These are phyloP conservation scores for Microcebus ravelobensis DNA, from an alignment of 2,113 vertebrate genomes.

Conservation along the genomic window DNA sequence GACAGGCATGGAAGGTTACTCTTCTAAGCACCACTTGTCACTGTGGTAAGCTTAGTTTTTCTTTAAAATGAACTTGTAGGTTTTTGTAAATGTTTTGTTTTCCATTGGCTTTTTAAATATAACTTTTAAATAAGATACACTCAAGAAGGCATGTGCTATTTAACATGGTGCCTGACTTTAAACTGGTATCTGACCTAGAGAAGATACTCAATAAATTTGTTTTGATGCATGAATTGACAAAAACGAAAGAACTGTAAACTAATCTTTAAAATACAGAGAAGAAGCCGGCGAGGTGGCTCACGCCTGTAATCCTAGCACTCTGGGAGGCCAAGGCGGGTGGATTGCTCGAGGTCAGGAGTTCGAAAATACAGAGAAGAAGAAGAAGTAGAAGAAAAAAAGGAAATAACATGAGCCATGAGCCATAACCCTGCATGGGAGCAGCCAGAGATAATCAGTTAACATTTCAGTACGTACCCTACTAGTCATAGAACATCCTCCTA, in stretches of 20 bases:
- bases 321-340: too few relatives aligned
- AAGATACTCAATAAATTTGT: neutral
- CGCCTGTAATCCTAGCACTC: too few relatives aligned
- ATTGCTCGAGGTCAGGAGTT: too few relatives aligned
- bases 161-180: neutral
- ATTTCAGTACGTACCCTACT: neutral
- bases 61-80: neutral
- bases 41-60: neutral
- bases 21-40: neutral
- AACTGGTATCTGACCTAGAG: neutral
- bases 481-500: neutral
- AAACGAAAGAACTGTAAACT: neutral
- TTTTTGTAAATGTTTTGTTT: neutral
- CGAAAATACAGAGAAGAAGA: too few relatives aligned
- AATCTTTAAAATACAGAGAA: too few relatives aligned
- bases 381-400: too few relatives aligned
- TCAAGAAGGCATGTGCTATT: neutral
- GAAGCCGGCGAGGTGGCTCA: too few relatives aligned
- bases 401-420: neutral
- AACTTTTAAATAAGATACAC: neutral
- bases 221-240: neutral
- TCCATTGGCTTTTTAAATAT: neutral
- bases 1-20: neutral
- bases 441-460: neutral
- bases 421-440: neutral